Percentiles rank a stretch among this genome's conserved stretches.
These are phyloP conservation scores for Dichetophora obliterata DNA, from an alignment of 2,888 invertebrate genomes.

Conservation along the genomic window DNA sequence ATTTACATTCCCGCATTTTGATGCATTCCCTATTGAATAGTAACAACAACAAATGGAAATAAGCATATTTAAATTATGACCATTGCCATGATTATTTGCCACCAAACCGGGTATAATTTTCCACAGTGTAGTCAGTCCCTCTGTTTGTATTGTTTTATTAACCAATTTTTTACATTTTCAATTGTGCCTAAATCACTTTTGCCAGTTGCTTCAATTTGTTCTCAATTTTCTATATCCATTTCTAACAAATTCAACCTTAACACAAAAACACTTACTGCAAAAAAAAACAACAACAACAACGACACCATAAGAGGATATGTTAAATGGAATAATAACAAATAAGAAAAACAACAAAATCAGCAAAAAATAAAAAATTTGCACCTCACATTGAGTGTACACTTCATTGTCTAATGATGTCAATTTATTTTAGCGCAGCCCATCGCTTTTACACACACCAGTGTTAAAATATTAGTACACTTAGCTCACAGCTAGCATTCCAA, in stretches of 20 bases:
- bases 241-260: conserved; percentile 13
- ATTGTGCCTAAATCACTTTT: no score
- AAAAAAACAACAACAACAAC: not conserved
- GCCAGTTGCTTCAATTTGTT: not conserved
- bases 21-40: no score
- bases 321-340: not conserved
- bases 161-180: no score
- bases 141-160: not conserved
- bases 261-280: not conserved
- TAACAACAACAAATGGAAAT: no score
- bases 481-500: not conserved
- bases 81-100: no score
- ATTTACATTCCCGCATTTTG: no score
- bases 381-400: conserved; percentile 31
- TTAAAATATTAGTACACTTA: not conserved
- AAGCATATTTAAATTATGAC: no score
- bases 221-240: conserved; percentile 5
- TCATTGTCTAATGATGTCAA: conserved; percentile 34
- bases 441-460: not conserved
- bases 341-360: not conserved
- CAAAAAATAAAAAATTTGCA: conserved; percentile 21
- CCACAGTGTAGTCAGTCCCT: not conserved
- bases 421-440: not conserved
- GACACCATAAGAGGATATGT: not conserved
- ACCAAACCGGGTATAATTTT: no score